Conservation (phyloP, 2,888 invertebrate species). For the Dryomyza anilis region DNA sequence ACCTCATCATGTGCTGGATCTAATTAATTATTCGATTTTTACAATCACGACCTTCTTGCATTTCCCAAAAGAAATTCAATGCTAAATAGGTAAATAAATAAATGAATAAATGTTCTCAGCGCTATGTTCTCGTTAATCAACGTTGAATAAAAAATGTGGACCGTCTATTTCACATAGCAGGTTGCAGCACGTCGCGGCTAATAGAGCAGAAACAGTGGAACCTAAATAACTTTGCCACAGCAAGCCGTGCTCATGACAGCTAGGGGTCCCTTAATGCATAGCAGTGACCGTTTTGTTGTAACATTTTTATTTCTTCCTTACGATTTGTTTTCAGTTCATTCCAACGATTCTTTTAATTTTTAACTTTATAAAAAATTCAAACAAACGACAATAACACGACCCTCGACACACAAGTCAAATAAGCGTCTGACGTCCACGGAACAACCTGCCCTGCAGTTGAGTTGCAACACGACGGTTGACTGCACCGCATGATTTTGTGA, state of each 20-base stretch:
- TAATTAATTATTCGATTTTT: slow-evolving; percentile 14
- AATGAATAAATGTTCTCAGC: slow-evolving; percentile 7
- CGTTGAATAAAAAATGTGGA: slow-evolving; percentile 22
- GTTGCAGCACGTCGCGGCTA: slow-evolving; percentile 3
- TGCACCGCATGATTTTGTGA: background rate
- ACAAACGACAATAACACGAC: slow-evolving; percentile 9
- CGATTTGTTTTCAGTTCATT: background rate
- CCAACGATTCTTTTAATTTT: background rate
- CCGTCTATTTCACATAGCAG: slow-evolving; percentile 30
- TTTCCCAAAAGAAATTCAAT: too few relatives aligned
- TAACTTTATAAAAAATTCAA: background rate
- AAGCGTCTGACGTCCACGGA: background rate
- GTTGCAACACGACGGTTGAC: background rate
- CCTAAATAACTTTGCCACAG: background rate
- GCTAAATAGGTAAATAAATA: too few relatives aligned
- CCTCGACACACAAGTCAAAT: slow-evolving; percentile 18
- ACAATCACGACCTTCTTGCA: slow-evolving; percentile 1
- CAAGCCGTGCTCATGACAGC: background rate
- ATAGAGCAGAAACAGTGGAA: background rate
- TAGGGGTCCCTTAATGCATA: background rate
- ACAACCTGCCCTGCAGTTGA: background rate
- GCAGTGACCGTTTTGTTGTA: background rate
- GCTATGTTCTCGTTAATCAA: slow-evolving; percentile 27
- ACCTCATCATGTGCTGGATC: too few relatives aligned
- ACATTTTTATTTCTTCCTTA: too few relatives aligned